A percentile compares a stretch with the other conserved stretches of the same genome.
phyloP scores from a whole-genome alignment of 2,113 vertebrate species.

The Crotalus viridis region DNA sequence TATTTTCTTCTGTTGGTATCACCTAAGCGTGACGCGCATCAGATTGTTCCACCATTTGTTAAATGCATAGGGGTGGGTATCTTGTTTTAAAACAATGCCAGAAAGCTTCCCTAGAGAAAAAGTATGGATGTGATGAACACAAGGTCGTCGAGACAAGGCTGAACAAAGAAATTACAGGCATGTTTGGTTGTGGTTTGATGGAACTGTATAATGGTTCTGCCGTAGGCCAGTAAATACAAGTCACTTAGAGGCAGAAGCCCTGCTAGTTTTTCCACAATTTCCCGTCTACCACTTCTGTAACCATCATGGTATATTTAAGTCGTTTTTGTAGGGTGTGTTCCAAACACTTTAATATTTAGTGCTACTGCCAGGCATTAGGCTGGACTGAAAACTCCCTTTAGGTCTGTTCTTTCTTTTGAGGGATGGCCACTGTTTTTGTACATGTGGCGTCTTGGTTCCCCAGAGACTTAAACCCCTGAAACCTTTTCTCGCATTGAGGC shows the following conservation, averaged over 20 bases:
- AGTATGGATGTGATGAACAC: no score
- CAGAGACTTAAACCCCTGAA: background rate
- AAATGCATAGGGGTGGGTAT: no score
- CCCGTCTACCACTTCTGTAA: background rate
- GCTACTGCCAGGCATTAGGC: background rate
- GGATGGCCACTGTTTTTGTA: background rate
- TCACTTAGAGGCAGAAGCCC: slow-evolving; percentile 1
- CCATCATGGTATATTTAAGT: background rate
- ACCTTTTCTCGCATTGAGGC: background rate
- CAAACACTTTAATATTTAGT: background rate
- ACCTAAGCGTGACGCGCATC: no score
- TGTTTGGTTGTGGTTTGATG: no score
- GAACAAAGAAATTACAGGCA: no score
- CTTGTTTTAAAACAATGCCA: no score
- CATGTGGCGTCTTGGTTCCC: background rate
- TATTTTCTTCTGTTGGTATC: no score
- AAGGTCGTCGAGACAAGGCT: no score
- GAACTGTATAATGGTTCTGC: no score
- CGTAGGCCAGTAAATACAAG: background rate
- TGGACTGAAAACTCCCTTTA: background rate
- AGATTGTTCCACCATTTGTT: no score
- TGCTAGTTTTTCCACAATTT: background rate
- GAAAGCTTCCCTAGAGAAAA: no score
- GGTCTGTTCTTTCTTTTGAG: background rate
- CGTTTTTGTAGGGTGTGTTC: background rate